Conservation (phyloP, 1,140 invertebrate genomes). For the Physella acuta region DNA sequence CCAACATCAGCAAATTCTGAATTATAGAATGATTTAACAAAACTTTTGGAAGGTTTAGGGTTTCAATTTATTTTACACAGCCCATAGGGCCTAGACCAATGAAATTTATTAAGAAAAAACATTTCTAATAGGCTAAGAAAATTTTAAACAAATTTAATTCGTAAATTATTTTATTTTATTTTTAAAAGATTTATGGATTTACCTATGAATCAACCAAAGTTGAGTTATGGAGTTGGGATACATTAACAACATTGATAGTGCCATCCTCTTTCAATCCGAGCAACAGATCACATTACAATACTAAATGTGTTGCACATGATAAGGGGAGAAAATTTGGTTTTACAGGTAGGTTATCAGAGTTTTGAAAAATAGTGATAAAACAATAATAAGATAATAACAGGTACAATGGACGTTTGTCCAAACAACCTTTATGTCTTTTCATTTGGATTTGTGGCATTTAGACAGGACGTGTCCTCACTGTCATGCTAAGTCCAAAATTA, state of each 20-base stretch:
- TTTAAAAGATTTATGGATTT: conserved; percentile 12
- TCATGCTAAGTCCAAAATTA: too few species aligned
- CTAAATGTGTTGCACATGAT: conserved; percentile 4
- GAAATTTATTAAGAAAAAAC: too few species aligned
- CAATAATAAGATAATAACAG: not conserved
- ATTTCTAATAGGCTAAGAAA: too few species aligned
- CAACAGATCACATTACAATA: not conserved
- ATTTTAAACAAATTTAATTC: not conserved
- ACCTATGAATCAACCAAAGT: conserved; percentile 8
- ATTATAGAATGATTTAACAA: too few species aligned
- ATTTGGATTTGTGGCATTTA: not conserved
- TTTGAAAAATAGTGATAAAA: not conserved
- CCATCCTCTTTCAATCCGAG: not conserved
- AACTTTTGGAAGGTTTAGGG: too few species aligned
- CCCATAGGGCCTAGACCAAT: too few species aligned
- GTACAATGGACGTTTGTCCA: not conserved
- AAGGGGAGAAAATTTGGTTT: conserved; percentile 12
- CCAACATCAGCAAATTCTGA: too few species aligned
- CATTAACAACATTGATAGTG: conserved; percentile 5
- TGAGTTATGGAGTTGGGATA: conserved; percentile 7
- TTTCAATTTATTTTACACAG: too few species aligned
- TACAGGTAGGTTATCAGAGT: conserved; percentile 11
- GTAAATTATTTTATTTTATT: not conserved
- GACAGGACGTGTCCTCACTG: too few species aligned
- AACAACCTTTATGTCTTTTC: not conserved